Percentiles rank a stretch among this genome's conserved stretches.
phyloP scores from a whole-genome alignment of 2,797 vertebrate species.

The Pelochelys cantorii region DNA sequence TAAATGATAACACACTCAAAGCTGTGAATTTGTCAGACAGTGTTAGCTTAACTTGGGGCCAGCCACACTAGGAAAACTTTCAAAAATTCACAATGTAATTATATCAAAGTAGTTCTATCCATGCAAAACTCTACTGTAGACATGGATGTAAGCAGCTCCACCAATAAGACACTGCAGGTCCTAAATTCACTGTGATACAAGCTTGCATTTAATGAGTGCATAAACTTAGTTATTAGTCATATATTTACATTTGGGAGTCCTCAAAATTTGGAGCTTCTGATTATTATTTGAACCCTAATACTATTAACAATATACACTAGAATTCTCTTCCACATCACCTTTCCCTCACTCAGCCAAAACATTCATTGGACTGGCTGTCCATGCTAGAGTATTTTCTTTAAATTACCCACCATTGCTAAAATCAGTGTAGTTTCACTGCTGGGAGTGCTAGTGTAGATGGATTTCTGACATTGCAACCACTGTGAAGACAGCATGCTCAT shows the following conservation, averaged over 20 bases:
- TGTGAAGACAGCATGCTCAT: background rate
- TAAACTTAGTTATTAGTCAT: background rate
- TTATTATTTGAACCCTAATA: background rate
- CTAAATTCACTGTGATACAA: background rate
- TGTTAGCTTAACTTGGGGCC: background rate
- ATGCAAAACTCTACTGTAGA: background rate
- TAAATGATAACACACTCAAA: slow-evolving; percentile 26
- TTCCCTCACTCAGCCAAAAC: background rate
- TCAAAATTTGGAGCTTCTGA: background rate
- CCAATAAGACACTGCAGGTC: background rate
- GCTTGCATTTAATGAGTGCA: background rate
- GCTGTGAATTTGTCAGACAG: slow-evolving; percentile 27
- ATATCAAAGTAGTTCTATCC: background rate
- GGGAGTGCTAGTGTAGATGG: background rate
- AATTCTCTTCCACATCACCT: background rate
- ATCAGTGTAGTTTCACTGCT: background rate
- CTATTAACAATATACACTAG: background rate
- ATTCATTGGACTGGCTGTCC: background rate
- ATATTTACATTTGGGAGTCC: background rate
- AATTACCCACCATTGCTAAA: background rate
- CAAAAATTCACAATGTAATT: background rate
- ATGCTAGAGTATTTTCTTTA: background rate
- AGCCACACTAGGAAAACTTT: background rate
- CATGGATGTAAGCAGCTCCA: background rate
- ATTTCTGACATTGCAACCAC: slow-evolving; percentile 1